A percentile compares a stretch with the other conserved stretches of the same genome.
These are phyloP conservation scores for Xerus rutilus DNA, from an alignment of 2,797 vertebrate species.

Conservation along the genomic window DNA sequence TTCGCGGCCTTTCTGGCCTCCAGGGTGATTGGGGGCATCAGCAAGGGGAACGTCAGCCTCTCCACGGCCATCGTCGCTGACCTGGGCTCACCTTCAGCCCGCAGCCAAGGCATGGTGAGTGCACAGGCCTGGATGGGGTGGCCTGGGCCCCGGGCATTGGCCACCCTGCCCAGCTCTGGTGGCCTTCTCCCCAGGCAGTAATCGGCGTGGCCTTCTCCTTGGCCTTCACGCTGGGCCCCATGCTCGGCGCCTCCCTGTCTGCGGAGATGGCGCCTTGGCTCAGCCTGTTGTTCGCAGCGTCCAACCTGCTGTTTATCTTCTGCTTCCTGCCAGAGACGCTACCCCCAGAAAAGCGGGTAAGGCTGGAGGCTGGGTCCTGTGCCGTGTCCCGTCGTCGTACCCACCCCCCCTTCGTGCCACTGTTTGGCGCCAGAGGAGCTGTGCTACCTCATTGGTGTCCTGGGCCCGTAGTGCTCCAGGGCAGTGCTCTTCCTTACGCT, in stretches of 20 bases:
- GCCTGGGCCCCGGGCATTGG: not conserved
- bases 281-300: conserved; percentile 91
- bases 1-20: conserved; percentile 97
- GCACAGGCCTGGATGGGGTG: rapidly evolving
- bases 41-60: conserved; percentile 98
- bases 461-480: not conserved
- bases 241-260: conserved; percentile 95
- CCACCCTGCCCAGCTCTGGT: not conserved
- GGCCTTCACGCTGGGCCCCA: conserved; percentile 96
- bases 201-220: conserved; percentile 97
- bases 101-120: conserved; percentile 97
- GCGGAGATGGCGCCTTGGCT: conserved; percentile 90
- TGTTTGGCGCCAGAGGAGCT: not conserved
- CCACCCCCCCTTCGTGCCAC: too few species aligned
- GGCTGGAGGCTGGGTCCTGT: not conserved
- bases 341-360: conserved; percentile 92
- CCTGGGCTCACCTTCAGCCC: conserved; percentile 91
- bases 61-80: conserved; percentile 96
- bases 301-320: conserved; percentile 94
- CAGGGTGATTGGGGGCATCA: conserved; percentile 95
- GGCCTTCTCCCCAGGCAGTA: conserved; percentile 91
- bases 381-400: not conserved
- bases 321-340: conserved; percentile 95
- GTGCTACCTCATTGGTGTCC: not conserved
- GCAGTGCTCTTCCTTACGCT: not conserved